phyloP scores from a whole-genome alignment of 2,113 vertebrate species.

The Rana temporaria region DNA sequence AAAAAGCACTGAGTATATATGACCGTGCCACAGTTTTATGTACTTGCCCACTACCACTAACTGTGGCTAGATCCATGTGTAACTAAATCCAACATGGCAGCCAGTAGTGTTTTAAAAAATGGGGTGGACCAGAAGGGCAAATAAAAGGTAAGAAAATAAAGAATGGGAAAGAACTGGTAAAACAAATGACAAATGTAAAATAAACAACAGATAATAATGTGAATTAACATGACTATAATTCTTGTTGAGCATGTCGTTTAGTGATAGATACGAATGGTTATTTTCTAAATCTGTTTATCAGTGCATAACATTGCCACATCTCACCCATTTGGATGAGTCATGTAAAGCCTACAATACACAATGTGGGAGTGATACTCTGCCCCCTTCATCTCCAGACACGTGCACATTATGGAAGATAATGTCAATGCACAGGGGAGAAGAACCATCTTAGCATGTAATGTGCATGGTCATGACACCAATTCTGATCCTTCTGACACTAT shows the following conservation, averaged over 20 bases:
- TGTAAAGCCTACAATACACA: neutral
- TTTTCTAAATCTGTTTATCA: neutral
- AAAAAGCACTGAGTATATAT: no score
- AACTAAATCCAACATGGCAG: no score
- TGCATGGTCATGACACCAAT: neutral
- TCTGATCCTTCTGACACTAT: slow-evolving; percentile 7
- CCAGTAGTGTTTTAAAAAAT: no score
- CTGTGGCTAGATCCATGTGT: no score
- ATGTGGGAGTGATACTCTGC: slow-evolving; percentile 19
- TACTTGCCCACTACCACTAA: no score
- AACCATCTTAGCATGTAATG: slow-evolving; percentile 12
- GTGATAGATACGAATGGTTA: neutral
- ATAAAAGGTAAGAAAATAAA: no score
- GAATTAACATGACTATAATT: neutral
- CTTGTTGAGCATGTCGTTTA: no score
- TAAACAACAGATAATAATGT: neutral
- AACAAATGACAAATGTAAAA: no score
- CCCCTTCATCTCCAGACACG: slow-evolving; percentile 7
- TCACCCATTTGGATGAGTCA: slow-evolving; percentile 35
- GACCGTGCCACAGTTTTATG: no score
- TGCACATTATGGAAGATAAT: slow-evolving; percentile 20
- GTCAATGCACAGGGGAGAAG: slow-evolving; percentile 30
- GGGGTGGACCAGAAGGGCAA: no score
- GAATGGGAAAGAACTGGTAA: no score
- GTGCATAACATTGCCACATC: neutral